Conservation (phyloP, 2,797 vertebrate genomes). For the Tiaroga cobitis region DNA sequence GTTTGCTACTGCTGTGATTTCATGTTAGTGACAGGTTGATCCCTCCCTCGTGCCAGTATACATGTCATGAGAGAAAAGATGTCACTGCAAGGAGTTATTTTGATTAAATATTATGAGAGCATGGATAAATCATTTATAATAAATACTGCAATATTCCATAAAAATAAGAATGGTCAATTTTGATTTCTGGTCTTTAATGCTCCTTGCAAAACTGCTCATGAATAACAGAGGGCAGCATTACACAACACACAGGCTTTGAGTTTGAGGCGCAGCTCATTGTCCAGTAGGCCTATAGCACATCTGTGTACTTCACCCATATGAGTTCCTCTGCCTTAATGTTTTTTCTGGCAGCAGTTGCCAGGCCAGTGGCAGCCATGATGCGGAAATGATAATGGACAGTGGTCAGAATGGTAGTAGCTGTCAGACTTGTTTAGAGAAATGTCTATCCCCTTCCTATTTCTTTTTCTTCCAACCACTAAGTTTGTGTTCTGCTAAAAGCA, state of each 20-base stretch:
- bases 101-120: not conserved
- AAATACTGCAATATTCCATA: not conserved
- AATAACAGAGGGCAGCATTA: conserved; percentile 75
- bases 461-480: conserved; percentile 43
- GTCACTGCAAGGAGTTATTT: not conserved
- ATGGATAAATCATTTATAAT: not conserved
- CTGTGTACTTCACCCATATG: conserved; percentile 9
- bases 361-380: conserved; percentile 71
- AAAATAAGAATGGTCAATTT: not conserved
- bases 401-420: conserved; percentile 73
- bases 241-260: conserved; percentile 23
- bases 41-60: not conserved
- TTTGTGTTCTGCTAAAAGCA: conserved; percentile 46
- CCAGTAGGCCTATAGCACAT: conserved; percentile 11
- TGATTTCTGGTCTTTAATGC: not conserved
- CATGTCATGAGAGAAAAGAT: not conserved
- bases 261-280: conserved; percentile 18
- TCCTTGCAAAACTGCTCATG: conserved; percentile 56
- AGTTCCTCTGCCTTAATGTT: conserved; percentile 51
- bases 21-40: not conserved
- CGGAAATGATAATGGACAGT: conserved; percentile 75
- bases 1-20: not conserved
- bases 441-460: conserved; percentile 70
- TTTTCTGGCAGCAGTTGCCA: conserved; percentile 60
- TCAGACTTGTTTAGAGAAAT: conserved; percentile 69